phyloP scores from a whole-genome alignment of 1,140 invertebrate genomes.

The Spodoptera litura region DNA sequence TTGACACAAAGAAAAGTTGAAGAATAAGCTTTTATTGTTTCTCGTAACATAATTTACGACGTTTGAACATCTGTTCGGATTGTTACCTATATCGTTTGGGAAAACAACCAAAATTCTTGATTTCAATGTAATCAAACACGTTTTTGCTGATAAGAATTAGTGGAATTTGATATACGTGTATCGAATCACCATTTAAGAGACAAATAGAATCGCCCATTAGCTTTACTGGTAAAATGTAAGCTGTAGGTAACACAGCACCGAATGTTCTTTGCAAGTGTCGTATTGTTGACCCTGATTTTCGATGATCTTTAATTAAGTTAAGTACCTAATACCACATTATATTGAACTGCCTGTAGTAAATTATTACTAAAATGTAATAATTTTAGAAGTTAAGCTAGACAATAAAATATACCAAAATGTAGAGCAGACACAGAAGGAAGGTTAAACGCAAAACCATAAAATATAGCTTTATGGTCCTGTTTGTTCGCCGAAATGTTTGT shows the following conservation, averaged over 20 bases:
- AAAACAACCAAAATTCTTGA: slow-evolving; percentile 4
- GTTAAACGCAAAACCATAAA: slow-evolving; percentile 20
- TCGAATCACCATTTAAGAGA: too few species aligned
- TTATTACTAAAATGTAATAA: too few species aligned
- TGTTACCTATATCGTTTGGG: slow-evolving; percentile 14
- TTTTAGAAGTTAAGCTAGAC: too few species aligned
- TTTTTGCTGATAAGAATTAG: not conserved
- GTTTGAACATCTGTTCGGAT: slow-evolving; percentile 39
- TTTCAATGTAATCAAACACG: not conserved
- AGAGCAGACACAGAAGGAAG: slow-evolving; percentile 7
- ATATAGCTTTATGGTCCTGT: slow-evolving; percentile 8
- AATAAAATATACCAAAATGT: not conserved
- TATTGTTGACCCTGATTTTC: too few species aligned
- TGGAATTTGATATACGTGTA: too few species aligned
- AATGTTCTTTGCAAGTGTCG: too few species aligned
- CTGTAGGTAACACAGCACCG: too few species aligned
- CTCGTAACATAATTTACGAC: slow-evolving; percentile 41
- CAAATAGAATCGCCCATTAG: too few species aligned
- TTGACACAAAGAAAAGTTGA: slow-evolving; percentile 41
- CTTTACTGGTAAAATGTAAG: too few species aligned
- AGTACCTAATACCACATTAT: too few species aligned
- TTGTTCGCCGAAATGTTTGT: slow-evolving; percentile 20
- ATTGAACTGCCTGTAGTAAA: too few species aligned
- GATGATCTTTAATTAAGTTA: too few species aligned
- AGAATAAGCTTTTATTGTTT: slow-evolving; percentile 45